Base-by-base conservation (phyloP, 2,113 vertebrate species). In the Centropristis striata region DNA sequence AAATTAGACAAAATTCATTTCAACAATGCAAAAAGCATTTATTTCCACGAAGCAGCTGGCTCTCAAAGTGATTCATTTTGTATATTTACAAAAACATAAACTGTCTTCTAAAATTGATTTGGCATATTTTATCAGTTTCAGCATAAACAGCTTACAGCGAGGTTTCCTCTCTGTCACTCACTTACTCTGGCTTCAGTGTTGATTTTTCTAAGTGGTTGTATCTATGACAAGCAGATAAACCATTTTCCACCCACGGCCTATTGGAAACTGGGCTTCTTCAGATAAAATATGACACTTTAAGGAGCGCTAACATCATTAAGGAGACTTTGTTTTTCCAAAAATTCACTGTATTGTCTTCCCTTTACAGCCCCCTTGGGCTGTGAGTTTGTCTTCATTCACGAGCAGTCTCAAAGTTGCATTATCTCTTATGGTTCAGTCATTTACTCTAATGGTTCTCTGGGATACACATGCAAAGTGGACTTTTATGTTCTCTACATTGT, bases 161-260 rank as follows among this genome's bases (percentile, higher is more conserved):
- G 7, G 68, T 65, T 69, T 86, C 41, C 53, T 71, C 18, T 51
- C 39, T 77, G 63, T 77, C 68, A 77, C 0, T 81, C 67, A 72
- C 47, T 47, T 4, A 25, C 32, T 42, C 3, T 0, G 7, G 39
- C 16, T 21, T 63, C 46, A 39, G 1, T 80, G 53, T 14, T 47
- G 44, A 58, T 53, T 58, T 76, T 60, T 8, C 5, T 28, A 8
- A 32, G 23, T 20, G 32, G 25, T 36, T 49, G 23, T 72, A 50
- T 75, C 65, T 50, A 9, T 71, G 51, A 82, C 75, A 63, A 44
- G 66, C 58, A 70, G 42, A 80, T 80, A 28, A 79, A 46, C 37
- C 37, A 18, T 75, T 57, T 78, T 70, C 57, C 13, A 46, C 9
- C 5, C 64, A 14, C 11, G 4, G 39, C 47, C 21, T 16, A 7